Conservation (phyloP, 2,888 invertebrate genomes). For the Hirtodrosophila trivittata region DNA sequence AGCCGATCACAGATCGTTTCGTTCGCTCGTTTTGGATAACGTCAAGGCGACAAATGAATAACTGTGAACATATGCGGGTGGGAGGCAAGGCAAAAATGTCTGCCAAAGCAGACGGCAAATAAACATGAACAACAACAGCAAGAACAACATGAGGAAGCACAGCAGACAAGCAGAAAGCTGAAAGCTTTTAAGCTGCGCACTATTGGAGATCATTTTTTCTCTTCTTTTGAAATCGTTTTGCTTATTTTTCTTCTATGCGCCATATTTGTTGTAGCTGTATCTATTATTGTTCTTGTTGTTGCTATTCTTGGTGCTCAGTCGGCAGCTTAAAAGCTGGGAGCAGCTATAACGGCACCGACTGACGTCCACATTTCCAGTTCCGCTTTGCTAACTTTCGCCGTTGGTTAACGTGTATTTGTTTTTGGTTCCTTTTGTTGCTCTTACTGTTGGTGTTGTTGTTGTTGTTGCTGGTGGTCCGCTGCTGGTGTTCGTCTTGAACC, state of each 20-base stretch:
- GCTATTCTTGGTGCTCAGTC: conserved; percentile 33
- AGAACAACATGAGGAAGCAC: neutral
- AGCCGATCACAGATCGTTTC: conserved; percentile 38
- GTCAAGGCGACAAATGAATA: conserved; percentile 54
- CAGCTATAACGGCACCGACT: conserved; percentile 69
- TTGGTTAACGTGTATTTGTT: conserved; percentile 51
- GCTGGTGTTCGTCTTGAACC: conserved; percentile 41
- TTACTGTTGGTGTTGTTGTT: conserved; percentile 44
- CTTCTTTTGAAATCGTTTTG: conserved; percentile 43
- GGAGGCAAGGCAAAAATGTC: conserved; percentile 40
- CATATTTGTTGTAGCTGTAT: conserved; percentile 42
- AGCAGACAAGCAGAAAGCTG: conserved; percentile 7
- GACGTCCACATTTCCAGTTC: conserved; percentile 69
- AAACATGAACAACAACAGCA: conserved; percentile 24
- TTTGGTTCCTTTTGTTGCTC: conserved; percentile 34
- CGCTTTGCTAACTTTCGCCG: conserved; percentile 77
- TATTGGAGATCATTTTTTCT: conserved; percentile 35
- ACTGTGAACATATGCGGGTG: conserved; percentile 29
- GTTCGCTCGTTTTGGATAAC: conserved; percentile 52
- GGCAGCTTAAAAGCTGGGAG: conserved; percentile 63
- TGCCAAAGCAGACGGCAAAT: conserved; percentile 37
- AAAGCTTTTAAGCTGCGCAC: conserved; percentile 53
- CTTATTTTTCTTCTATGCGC: conserved; percentile 25
- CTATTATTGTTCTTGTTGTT: conserved; percentile 23
- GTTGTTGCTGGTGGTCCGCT: conserved; percentile 12